phyloP scores from a whole-genome alignment of 2,888 invertebrate species.

The Drosophila prostipennis region DNA sequence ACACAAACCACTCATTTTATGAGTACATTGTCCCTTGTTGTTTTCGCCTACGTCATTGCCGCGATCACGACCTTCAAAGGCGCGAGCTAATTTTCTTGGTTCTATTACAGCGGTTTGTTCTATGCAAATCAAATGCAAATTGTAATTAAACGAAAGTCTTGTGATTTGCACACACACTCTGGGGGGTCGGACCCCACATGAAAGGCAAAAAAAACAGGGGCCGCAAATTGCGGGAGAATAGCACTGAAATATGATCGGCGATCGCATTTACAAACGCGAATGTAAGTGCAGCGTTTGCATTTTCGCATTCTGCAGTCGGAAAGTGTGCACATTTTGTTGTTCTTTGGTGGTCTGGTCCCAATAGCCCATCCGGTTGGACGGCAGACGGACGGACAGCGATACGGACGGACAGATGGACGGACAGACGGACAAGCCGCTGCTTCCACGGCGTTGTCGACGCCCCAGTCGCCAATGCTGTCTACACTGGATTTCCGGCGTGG shows the following conservation, averaged over 20 bases:
- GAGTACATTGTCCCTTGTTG: conserved; percentile 6
- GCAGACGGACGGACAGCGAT: conserved; percentile 11
- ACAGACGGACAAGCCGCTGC: conserved; percentile 18
- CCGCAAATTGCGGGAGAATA: conserved; percentile 28
- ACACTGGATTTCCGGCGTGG: conserved; percentile 78
- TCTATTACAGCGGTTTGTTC: conserved; percentile 51
- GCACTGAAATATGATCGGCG: conserved; percentile 74
- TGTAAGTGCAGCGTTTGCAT: conserved; percentile 71
- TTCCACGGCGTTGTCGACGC: conserved; percentile 70
- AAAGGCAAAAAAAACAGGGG: conserved; percentile 3
- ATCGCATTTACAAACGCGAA: conserved; percentile 73
- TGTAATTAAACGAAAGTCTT: conserved; percentile 62
- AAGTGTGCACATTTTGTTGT: conserved; percentile 62
- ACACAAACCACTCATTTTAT: background rate
- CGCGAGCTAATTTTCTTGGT: conserved; percentile 29
- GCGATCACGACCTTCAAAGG: conserved; percentile 37
- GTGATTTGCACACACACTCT: conserved; percentile 43
- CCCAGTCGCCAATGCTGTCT: conserved; percentile 77
- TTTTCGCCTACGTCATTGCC: background rate
- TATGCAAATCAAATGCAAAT: conserved; percentile 67
- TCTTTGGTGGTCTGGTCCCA: conserved; percentile 79
- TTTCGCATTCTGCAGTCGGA: conserved; percentile 48
- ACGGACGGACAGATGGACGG: conserved; percentile 31
- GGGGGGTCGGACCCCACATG: conserved; percentile 66
- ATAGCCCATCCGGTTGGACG: conserved; percentile 73